Base-by-base conservation (phyloP, 2,888 invertebrate genomes). In the Chromoteleia sp. region DNA sequence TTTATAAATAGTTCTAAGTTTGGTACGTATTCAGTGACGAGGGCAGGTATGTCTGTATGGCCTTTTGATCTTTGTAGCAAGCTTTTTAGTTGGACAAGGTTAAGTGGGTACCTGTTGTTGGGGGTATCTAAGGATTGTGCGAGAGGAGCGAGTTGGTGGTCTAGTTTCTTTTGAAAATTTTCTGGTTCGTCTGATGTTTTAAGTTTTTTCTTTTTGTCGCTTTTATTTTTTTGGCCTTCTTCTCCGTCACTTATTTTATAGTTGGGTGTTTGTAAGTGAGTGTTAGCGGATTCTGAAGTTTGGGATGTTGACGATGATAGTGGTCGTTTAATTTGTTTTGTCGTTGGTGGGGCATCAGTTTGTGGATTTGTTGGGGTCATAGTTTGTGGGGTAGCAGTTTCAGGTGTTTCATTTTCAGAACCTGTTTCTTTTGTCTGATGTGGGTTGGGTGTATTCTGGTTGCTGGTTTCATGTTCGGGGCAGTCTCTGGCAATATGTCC, bases 401-500 rank as follows among this genome's bases (percentile, higher is more conserved):
- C n/a, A 2, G 36, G 3, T 17, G 17, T 19, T 45, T 10, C 19
- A 10, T 19, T 19, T 10, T 10, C 3, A 4, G 19, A 3, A n/a
- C 36, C 36, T 36, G 1, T 1, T n/a, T 36, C 36, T 10, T 3
- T n/a, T 36, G 36, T 1, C 36, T n/a, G n/a, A 10, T 36, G 1
- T 10, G 10, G 12, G 1, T 0, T n/a, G 12, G 36, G 3, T 2
- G 0, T n/a, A n/a, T 36, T 36, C 19, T 45, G 45, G 8, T 10
- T 7, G 19, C 8, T 17, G 19, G 17, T 36, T 36, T n/a, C 1
- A 10, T 3, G 36, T 15, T 41, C 41, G 0, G 1, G 41, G 8
- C 58, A 74, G 76, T 59, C 3, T 36, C 36, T 48, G 3, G 58
- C 59, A 0, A 48, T 0, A 21, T 79, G 70, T 0, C 82, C 79